These are phyloP conservation scores for Toxotes lorentzi DNA, from an alignment of 2,797 vertebrate genomes.

Conservation along the genomic window DNA sequence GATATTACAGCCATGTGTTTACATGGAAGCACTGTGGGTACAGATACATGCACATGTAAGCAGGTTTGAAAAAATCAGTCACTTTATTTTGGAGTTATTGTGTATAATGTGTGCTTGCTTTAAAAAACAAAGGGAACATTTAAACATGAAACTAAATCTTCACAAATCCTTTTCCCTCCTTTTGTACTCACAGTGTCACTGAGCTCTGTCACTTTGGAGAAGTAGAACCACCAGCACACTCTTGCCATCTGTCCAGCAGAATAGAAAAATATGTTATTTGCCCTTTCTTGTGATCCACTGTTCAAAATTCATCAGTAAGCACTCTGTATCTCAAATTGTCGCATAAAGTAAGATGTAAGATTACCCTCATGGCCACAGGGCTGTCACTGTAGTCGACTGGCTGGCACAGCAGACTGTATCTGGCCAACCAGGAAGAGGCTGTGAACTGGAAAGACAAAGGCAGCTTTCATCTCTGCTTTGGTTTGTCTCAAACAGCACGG, in stretches of 20 bases:
- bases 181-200: conserved; percentile 77
- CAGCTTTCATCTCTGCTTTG: conserved; percentile 43
- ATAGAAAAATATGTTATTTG: neutral
- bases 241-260: conserved; percentile 87
- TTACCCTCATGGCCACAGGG: conserved; percentile 78
- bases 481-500: conserved; percentile 29
- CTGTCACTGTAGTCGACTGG: conserved; percentile 80
- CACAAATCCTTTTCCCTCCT: neutral
- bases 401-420: conserved; percentile 85
- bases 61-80: neutral
- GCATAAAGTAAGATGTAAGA: neutral
- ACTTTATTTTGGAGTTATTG: neutral
- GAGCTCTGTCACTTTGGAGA: conserved; percentile 85
- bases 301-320: neutral
- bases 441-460: conserved; percentile 79
- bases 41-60: neutral
- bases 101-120: neutral
- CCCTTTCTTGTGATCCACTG: neutral
- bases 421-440: conserved; percentile 75
- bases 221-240: conserved; percentile 87
- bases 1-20: neutral
- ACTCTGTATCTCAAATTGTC: neutral
- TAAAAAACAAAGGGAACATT: neutral
- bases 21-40: neutral
- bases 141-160: no score